A percentile compares a stretch with the other conserved stretches of the same genome.
Conservation (phyloP, 1,140 invertebrate genomes). For the Calliphora vicina region DNA sequence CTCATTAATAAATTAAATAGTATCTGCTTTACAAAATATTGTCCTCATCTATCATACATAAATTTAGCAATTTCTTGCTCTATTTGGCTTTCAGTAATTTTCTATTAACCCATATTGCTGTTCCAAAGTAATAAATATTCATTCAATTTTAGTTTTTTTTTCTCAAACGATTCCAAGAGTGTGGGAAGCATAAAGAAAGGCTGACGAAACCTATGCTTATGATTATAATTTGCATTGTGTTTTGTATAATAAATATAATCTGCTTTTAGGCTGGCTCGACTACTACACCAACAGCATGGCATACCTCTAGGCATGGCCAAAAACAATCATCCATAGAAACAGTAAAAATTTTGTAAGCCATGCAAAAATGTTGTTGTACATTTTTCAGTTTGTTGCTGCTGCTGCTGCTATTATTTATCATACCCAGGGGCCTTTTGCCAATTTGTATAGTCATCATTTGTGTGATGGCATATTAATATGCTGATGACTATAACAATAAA, state of each 20-base stretch:
- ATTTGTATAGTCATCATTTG: slow-evolving; percentile 29
- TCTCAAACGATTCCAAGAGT: not conserved
- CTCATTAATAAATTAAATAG: too few species aligned
- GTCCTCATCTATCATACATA: too few species aligned
- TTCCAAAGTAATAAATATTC: not conserved
- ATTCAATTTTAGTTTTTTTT: not conserved
- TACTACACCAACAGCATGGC: not conserved
- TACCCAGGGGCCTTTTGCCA: slow-evolving; percentile 21
- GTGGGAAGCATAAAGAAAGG: not conserved
- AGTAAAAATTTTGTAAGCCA: not conserved
- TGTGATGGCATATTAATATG: slow-evolving; percentile 29
- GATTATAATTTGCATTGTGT: not conserved
- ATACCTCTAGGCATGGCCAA: not conserved
- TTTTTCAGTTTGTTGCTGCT: not conserved
- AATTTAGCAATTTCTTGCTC: slow-evolving; percentile 4
- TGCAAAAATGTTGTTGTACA: not conserved
- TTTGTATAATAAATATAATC: not conserved
- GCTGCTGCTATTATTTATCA: not conserved
- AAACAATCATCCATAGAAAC: not conserved
- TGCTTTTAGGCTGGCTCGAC: not conserved
- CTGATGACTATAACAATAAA: slow-evolving; percentile 29
- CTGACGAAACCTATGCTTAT: not conserved
- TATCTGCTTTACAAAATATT: too few species aligned
- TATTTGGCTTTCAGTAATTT: not conserved
- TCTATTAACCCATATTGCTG: slow-evolving; percentile 1